Conservation (phyloP, 2,888 invertebrate species). For the Cistogaster globosa region DNA sequence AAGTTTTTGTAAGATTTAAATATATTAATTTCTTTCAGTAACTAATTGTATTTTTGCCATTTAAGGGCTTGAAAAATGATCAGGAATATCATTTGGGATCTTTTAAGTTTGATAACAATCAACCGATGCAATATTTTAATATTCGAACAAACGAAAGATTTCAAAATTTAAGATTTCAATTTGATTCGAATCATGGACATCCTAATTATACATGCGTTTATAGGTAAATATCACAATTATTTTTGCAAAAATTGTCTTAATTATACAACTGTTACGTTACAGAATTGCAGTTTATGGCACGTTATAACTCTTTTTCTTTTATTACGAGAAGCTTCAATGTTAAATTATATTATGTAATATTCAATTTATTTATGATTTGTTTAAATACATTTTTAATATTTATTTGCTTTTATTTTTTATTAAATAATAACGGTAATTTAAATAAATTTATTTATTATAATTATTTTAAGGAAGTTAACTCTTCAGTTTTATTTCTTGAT, state of each 20-base stretch:
- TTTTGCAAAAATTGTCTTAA: background rate
- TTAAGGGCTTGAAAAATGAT: conserved; percentile 72
- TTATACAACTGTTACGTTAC: conserved; percentile 19
- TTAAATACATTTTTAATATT: conserved; percentile 4
- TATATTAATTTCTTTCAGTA: background rate
- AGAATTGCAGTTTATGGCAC: conserved; percentile 73
- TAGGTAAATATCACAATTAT: conserved; percentile 72
- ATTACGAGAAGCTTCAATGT: conserved; percentile 24
- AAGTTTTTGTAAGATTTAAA: conserved; percentile 74
- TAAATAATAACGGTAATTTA: background rate
- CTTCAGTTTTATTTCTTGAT: no score
- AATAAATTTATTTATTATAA: conserved; percentile 14
- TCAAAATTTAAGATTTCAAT: conserved; percentile 71
- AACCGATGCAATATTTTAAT: conserved; percentile 72
- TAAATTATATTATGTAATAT: background rate
- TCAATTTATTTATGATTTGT: conserved; percentile 7
- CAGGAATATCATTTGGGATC: conserved; percentile 71
- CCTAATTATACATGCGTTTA: conserved; percentile 77
- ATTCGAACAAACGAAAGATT: conserved; percentile 57
- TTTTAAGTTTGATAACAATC: conserved; percentile 74
- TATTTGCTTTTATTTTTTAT: background rate
- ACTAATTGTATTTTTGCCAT: background rate
- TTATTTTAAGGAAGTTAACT: background rate
- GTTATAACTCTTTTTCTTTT: conserved; percentile 42
- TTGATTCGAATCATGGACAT: conserved; percentile 77